Base-by-base conservation (phyloP, 2,797 vertebrate species). In the Uromys caudimaculatus region DNA sequence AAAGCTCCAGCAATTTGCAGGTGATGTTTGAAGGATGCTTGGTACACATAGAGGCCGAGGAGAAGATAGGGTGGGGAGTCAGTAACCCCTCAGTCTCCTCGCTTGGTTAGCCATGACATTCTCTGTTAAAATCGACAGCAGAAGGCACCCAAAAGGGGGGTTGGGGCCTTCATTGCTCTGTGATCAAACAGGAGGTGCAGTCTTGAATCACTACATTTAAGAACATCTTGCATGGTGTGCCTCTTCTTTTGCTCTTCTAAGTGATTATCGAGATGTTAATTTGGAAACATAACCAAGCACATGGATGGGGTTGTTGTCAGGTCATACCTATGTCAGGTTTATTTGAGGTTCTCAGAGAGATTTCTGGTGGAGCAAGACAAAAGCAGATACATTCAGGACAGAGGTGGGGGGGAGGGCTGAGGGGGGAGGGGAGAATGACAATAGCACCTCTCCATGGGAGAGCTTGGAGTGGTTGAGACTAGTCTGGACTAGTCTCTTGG, bases 31-130 rank as follows among this genome's bases (percentile, higher is more conserved):
- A 38, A 24, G 96, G 92, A 73, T 95, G 69, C 95, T 89, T 78
- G 78, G 76, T 95, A 93, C 94, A 94, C 52, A 81, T 16, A 29
- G 47, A 93, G 73, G 81, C 47, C 54, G 54, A 78, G 47, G 44
- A 27, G 16, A 94, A 38, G 60, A 81, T 87, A 62, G 93, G 84
- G 84, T 56, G 85, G 95, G 95, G 90, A 95, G 90, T n/a, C n/a
- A n/a, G n/a, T 91, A 98, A 97, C 96, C 89, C 91, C 89, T 93
- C 86, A 60, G 73, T 92, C 88, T 97, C 96, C 97, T 52, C 88
- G 8, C 7, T 96, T 90, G 90, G 96, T 84, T 95, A 93, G 95
- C 97, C 96, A 90, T 95, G 38, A 76, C 27, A 62, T 85, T 78
- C 87, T 96, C 84, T 7, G 52, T 67, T 84, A 67, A 24, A 76